A percentile compares a stretch with the other conserved stretches of the same genome.
Conservation (phyloP, 1,140 invertebrate genomes). For the Drosophila yakuba region DNA sequence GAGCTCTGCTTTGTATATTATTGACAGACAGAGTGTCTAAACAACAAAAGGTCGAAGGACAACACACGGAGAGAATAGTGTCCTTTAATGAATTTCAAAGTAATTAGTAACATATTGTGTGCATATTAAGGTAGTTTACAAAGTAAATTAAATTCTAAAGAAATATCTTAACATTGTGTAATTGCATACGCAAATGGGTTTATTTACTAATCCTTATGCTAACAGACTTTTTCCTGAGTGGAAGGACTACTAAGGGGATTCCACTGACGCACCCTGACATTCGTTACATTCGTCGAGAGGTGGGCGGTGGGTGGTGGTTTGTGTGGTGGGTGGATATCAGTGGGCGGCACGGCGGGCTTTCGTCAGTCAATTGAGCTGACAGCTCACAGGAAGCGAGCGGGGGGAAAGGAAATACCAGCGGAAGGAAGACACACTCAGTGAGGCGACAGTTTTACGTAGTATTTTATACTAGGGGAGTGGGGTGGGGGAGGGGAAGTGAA, state of each 20-base stretch:
- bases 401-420: slow-evolving; percentile 36
- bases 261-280: slow-evolving; percentile 57
- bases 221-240: slow-evolving; percentile 2
- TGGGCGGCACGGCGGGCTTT: slow-evolving; percentile 24
- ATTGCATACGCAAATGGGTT: too few relatives aligned
- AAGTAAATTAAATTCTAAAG: too few relatives aligned
- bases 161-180: too few relatives aligned
- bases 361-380: slow-evolving; percentile 43
- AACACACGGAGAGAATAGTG: slow-evolving; percentile 4
- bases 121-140: too few relatives aligned
- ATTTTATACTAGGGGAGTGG: neutral
- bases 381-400: slow-evolving; percentile 36
- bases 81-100: neutral
- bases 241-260: slow-evolving; percentile 21
- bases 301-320: neutral
- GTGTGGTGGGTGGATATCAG: too few relatives aligned
- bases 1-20: slow-evolving; percentile 42
- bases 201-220: too few relatives aligned
- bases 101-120: too few relatives aligned
- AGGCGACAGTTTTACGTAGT: slow-evolving; percentile 37
- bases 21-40: slow-evolving; percentile 56
- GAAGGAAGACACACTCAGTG: slow-evolving; percentile 49
- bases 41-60: slow-evolving; percentile 22
- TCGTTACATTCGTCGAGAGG: slow-evolving; percentile 42
- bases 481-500: neutral